phyloP scores from a whole-genome alignment of 2,888 invertebrate genomes.

The Beris chalybata region DNA sequence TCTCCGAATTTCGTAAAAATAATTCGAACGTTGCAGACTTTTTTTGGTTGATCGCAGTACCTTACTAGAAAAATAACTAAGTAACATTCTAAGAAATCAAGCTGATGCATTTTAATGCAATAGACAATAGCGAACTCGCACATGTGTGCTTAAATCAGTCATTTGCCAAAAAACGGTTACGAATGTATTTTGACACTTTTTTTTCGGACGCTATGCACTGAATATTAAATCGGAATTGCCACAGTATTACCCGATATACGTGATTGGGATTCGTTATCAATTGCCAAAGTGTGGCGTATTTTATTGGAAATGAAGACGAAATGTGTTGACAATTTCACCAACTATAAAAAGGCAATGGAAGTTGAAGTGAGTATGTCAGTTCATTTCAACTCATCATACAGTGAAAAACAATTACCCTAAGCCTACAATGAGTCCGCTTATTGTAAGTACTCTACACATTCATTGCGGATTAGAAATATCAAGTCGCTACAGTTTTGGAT shows the following conservation, averaged over 20 bases:
- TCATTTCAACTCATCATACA: constrained; percentile 55
- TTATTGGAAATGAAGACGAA: constrained; percentile 27
- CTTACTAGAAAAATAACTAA: too few relatives aligned
- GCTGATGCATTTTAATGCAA: too few relatives aligned
- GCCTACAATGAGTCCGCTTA: constrained; percentile 56
- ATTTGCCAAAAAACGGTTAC: constrained; percentile 24
- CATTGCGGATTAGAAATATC: constrained; percentile 2
- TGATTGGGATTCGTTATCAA: constrained; percentile 42
- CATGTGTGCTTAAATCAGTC: constrained; percentile 11
- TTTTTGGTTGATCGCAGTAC: too few relatives aligned
- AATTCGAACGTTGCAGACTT: too few relatives aligned
- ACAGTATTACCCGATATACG: constrained; percentile 48
- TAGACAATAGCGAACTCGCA: too few relatives aligned
- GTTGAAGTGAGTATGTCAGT: constrained; percentile 54
- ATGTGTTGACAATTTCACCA: constrained; percentile 24
- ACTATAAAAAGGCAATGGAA: constrained; percentile 52
- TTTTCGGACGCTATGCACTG: constrained; percentile 37
- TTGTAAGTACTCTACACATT: constrained; percentile 50
- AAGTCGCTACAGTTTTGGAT: neutral
- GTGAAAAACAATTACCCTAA: constrained; percentile 51
- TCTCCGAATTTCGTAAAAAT: too few relatives aligned
- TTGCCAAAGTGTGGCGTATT: constrained; percentile 21
- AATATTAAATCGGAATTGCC: constrained; percentile 41
- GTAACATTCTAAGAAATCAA: too few relatives aligned
- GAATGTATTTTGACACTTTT: constrained; percentile 21